phyloP scores from a whole-genome alignment of 1,140 invertebrate species.

The Vanessa atalanta region DNA sequence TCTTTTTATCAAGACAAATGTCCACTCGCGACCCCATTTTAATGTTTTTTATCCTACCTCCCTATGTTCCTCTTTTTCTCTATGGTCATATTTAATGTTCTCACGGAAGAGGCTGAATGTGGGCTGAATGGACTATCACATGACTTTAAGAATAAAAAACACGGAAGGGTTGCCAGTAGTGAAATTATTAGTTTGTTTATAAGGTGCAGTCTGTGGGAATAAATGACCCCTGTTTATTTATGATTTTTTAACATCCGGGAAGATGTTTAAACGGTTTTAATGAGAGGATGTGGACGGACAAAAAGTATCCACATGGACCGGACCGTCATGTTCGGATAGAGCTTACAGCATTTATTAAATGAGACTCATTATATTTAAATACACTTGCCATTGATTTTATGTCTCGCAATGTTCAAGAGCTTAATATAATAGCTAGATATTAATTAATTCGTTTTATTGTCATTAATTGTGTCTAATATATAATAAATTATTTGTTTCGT shows the following conservation, averaged over 20 bases:
- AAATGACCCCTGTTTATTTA: slow-evolving; percentile 57
- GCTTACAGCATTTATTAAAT: no score
- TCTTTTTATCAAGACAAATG: slow-evolving; percentile 63
- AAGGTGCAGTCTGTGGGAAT: slow-evolving; percentile 58
- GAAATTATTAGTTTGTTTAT: slow-evolving; percentile 73
- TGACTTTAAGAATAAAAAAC: slow-evolving; percentile 56
- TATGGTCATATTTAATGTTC: slow-evolving; percentile 69
- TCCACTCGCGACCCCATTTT: slow-evolving; percentile 64
- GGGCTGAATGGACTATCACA: slow-evolving; percentile 59
- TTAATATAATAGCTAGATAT: no score
- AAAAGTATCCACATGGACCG: slow-evolving; percentile 30
- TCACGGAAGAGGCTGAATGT: slow-evolving; percentile 63
- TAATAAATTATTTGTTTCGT: no score
- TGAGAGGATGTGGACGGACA: slow-evolving; percentile 41
- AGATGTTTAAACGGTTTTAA: slow-evolving; percentile 42
- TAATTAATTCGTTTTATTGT: no score
- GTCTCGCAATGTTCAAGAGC: no score
- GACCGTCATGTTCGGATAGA: slow-evolving; percentile 18
- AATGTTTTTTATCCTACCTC: slow-evolving; percentile 56
- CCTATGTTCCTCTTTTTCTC: slow-evolving; percentile 53
- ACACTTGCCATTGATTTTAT: no score
- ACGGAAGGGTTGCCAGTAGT: slow-evolving; percentile 70
- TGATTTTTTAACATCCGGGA: slow-evolving; percentile 67
- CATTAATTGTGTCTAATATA: no score
- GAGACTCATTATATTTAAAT: no score